Evolutionary conservation across 2,797 vertebrate species (phyloP).

Genomic region (Ceryle rudis): DNA sequence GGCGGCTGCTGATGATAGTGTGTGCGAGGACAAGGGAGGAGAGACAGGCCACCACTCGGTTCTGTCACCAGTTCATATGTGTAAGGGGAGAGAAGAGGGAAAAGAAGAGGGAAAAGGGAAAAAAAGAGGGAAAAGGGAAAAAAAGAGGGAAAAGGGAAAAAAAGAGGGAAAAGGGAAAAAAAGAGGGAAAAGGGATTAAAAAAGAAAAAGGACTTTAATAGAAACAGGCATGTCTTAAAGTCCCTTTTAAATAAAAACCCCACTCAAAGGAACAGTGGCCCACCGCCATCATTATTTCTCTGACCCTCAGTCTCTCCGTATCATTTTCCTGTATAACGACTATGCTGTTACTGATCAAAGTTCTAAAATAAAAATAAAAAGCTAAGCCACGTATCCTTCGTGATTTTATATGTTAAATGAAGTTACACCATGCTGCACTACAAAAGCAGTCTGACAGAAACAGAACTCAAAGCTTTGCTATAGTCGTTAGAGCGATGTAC

Average conservation of each 20-base stretch:
- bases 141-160: not conserved
- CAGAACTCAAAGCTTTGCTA: not conserved
- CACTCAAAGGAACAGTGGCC: not conserved
- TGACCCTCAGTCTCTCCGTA: not conserved
- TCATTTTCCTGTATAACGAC: not conserved
- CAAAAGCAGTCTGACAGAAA: not conserved
- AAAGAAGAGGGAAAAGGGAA: not conserved
- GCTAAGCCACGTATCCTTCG: not conserved
- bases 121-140: rapidly evolving
- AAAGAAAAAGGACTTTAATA: not conserved
- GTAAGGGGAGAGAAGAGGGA: not conserved
- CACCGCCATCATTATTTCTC: not conserved
- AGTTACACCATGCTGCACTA: not conserved
- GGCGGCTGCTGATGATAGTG: not conserved
- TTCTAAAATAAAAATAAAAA: not conserved
- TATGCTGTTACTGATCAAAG: not conserved
- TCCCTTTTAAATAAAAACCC: not conserved
- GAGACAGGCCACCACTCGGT: not conserved
- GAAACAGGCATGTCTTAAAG: not conserved
- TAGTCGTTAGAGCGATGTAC: not conserved
- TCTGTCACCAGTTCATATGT: not conserved
- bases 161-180: rapidly evolving
- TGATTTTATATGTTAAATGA: not conserved
- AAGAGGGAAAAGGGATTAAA: no score
- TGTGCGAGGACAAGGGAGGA: no score